Evolutionary conservation across 2,888 invertebrate species (phyloP).

Genomic region (Ophion obscuratus): DNA sequence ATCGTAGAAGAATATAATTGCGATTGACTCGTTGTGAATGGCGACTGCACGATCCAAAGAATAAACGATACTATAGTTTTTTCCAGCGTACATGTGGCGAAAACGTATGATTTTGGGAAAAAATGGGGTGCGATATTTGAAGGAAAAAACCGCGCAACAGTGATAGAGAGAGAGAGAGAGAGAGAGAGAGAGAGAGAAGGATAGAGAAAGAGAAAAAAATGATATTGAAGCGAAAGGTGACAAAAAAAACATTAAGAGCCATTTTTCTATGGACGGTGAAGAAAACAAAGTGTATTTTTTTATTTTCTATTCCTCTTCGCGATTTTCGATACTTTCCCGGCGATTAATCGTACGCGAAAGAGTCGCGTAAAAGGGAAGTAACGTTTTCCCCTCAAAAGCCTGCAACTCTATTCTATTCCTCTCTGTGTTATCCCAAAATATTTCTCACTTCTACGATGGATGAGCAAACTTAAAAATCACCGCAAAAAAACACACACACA

Average conservation of each 20-base stretch:
- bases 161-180: constrained; percentile 42
- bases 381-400: constrained; percentile 40
- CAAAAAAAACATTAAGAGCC: constrained; percentile 71
- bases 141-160: constrained; percentile 46
- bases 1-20: neutral
- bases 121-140: constrained; percentile 26
- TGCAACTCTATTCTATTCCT: constrained; percentile 23
- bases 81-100: constrained; percentile 24
- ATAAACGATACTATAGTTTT: constrained; percentile 48
- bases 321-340: constrained; percentile 53
- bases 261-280: constrained; percentile 79
- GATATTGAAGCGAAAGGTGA: constrained; percentile 55
- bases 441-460: constrained; percentile 27
- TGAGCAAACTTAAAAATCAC: neutral
- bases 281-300: constrained; percentile 78
- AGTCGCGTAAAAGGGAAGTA: neutral
- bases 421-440: constrained; percentile 26
- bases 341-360: constrained; percentile 42
- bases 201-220: constrained; percentile 49
- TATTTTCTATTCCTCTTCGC: constrained; percentile 75
- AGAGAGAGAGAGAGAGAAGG: constrained; percentile 48
- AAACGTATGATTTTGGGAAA: constrained; percentile 17
- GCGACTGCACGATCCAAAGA: neutral
- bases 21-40: no score
- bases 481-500: constrained; percentile 2